phyloP scores from a whole-genome alignment of 35 echinoderm and acorn worm species.

The Diadema setosum region DNA sequence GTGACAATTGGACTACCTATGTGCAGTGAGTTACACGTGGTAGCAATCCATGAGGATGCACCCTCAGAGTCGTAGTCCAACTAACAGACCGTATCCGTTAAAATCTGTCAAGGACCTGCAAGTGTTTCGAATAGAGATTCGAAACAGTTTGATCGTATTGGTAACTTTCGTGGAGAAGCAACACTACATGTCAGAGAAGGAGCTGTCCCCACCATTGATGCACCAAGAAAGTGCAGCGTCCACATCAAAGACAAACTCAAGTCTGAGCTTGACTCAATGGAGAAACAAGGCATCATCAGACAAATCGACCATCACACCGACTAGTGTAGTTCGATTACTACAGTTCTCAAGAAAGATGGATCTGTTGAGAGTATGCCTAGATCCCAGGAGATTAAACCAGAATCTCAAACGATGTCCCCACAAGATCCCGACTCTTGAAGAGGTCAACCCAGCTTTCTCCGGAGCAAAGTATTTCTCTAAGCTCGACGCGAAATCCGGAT shows the following conservation, averaged over 20 bases:
- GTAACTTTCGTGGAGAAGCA: constrained; percentile 39
- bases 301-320: neutral
- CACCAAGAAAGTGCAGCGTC: constrained; percentile 49
- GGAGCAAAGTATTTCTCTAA: constrained; percentile 46
- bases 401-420: constrained; percentile 12
- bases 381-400: constrained; percentile 12
- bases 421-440: neutral
- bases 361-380: neutral
- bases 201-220: constrained; percentile 26
- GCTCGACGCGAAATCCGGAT: constrained; percentile 51
- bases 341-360: constrained; percentile 6
- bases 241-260: constrained; percentile 36
- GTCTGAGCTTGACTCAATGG: constrained; percentile 10
- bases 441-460: neutral
- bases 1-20: constrained; percentile 14
- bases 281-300: neutral
- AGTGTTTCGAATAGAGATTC: neutral
- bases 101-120: neutral
- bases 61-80: neutral
- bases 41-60: neutral
- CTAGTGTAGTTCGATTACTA: constrained; percentile 10
- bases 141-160: constrained; percentile 39
- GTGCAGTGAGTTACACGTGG: neutral
- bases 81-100: neutral
- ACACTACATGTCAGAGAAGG: constrained; percentile 28